Evolutionary conservation across 2,888 invertebrate genomes (phyloP), one percentile per base, ranked within the genome.

Genomic region (Coelopa pilipes): DNA sequence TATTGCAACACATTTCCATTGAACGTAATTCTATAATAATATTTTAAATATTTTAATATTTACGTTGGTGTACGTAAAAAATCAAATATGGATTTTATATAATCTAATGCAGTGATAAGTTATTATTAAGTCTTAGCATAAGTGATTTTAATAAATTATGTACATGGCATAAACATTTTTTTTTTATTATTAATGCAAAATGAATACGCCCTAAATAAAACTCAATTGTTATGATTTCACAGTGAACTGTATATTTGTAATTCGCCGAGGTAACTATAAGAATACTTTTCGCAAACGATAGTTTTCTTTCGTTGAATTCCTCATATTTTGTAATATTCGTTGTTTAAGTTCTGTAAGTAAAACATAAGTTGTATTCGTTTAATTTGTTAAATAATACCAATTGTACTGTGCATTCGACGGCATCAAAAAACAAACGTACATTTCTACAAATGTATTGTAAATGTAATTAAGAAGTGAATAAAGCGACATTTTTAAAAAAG

Each of bases 1-100:
- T 19, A 17, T 45, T 65, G 65, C 65, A 65, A 65, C 13, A 63
- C 63, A 63, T 63, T 63, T 63, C 63, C 63, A 63, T 45, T 63
- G 15, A 5, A 45, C 13, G 5, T 45, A 65, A 46, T 47, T 65
- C 12, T 55, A 55, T 55, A 55, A 15, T 7, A 9, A n/a, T 55
- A 55, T n/a, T 15, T 15, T 57, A 13, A 57, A 21, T 19, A 57
- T n/a, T 55, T 57, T n/a, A 57, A 17, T 1, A 57, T 12, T 17
- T 19, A 21, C n/a, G 5, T 57, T 57, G 19, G 17, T n/a, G 57
- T 57, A 19, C n/a, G 34, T 34, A 34, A 34, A 34, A 34, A 7
- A n/a, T n/a, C n/a, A n/a, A 34, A 34, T 34, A 4, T 34, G 7
- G 7, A 4, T 34, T 34, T 34, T 34, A 4, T 34, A 7, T 34